phyloP scores from a whole-genome alignment of 2,797 vertebrate genomes.

The Myotis planiceps region DNA sequence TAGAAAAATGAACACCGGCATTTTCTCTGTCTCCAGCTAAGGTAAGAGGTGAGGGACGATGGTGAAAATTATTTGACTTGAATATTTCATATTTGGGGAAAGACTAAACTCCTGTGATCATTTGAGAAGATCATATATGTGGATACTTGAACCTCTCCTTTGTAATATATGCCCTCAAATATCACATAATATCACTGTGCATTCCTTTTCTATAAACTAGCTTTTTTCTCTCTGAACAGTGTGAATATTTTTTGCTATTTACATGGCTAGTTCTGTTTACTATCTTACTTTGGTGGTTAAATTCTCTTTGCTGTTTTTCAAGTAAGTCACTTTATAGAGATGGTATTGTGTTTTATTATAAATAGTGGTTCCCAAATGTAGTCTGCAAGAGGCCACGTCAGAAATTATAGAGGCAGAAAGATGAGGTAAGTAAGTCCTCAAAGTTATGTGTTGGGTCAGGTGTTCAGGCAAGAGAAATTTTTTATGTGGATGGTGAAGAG shows the following conservation, averaged over 20 bases:
- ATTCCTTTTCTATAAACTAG: neutral
- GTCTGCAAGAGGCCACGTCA: neutral
- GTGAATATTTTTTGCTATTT: conserved; percentile 29
- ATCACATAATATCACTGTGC: neutral
- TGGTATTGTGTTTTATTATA: neutral
- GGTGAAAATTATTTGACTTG: neutral
- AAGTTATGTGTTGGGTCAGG: neutral
- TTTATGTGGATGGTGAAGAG: neutral
- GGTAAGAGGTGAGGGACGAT: neutral
- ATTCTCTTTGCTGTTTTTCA: neutral
- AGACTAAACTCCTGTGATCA: neutral
- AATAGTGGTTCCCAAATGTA: neutral
- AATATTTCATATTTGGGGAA: neutral
- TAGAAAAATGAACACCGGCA: neutral
- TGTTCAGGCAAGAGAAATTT: neutral
- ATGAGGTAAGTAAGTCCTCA: neutral
- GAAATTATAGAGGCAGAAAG: neutral
- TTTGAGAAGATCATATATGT: neutral
- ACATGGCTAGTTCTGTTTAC: neutral
- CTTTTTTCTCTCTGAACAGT: neutral
- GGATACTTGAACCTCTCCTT: neutral
- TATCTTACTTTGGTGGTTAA: neutral
- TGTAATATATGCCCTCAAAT: neutral
- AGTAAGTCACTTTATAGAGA: neutral
- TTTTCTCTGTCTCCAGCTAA: neutral